Evolutionary conservation across 2,797 vertebrate genomes (phyloP), one percentile per base, ranked within the genome.

Genomic region (Hydrocynus forskahlii): DNA sequence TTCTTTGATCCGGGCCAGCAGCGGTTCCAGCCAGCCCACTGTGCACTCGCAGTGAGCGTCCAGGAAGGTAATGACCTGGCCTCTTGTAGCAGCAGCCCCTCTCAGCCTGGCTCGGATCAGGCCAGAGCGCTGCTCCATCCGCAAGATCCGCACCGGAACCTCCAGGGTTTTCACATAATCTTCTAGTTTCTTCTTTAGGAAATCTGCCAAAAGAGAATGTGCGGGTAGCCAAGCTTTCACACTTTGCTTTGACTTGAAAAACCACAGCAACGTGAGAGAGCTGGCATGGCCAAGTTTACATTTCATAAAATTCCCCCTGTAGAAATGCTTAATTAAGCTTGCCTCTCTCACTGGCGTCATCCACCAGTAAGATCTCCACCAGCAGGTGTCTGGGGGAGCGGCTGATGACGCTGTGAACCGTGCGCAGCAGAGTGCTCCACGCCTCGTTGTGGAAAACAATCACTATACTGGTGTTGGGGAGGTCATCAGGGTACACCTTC

Each of bases 361-460:
- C 98, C 50, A 99, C 98, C 19, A 99, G 94, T 48, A 99, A 89
- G 70, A 99, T 92, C 87, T 99, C 97, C 2, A 95, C 88, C 0
- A 99, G 94, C 75, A 99, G 90, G 86, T 94, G 94, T 75, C 91
- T 94, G 0, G 97, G 97, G 0, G 97, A 98, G 76, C 97, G 96
- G 86, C 90, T 95, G 83, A 99, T 96, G 45, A 96, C 97, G 8
- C 97, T 99, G 90, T 96, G 95, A 25, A 99, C 92, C 0, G 98
- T 99, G 10, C 98, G 93, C 21, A 99, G 95, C 76, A 99, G 91
- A 0, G 98, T 99, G 88, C 98, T 99, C 97, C 98, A 99, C 0
- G 98, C 98, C 87, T 99, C 98, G n/a, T 99, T 99, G 92, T 99
- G 98, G 86, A 99, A 99, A 75, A 99, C 98, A 19, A 99, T 98